phyloP scores from a whole-genome alignment of 2,113 vertebrate genomes.

The Rhinoderma darwinii region DNA sequence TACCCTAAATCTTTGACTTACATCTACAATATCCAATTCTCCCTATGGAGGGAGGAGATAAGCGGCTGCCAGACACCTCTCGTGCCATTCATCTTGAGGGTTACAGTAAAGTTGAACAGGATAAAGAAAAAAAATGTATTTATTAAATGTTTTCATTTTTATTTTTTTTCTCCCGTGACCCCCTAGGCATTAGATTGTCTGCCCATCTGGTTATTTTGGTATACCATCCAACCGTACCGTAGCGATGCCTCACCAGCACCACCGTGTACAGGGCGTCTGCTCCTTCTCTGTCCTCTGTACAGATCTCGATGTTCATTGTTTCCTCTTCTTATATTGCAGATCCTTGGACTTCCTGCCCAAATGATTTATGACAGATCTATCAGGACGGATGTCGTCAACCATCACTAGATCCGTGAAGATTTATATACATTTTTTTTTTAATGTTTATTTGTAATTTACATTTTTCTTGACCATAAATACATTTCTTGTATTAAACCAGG shows the following conservation, averaged over 20 bases:
- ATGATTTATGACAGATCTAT: neutral
- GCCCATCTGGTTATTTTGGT: too few relatives aligned
- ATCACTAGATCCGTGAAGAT: neutral
- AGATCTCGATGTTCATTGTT: neutral
- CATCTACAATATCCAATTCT: neutral
- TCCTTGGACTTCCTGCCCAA: neutral
- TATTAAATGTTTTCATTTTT: too few relatives aligned
- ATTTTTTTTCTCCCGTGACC: too few relatives aligned
- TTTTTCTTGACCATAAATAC: slow-evolving; percentile 3
- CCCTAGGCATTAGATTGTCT: too few relatives aligned
- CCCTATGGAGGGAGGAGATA: neutral
- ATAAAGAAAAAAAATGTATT: too few relatives aligned
- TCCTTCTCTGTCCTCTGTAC: too few relatives aligned
- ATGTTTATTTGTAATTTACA: neutral
- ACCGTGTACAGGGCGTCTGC: too few relatives aligned
- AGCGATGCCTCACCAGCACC: too few relatives aligned
- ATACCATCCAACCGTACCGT: too few relatives aligned
- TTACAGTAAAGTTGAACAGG: too few relatives aligned
- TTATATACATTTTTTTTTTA: neutral
- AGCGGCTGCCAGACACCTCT: too few relatives aligned
- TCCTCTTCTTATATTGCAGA: neutral
- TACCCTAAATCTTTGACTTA: neutral
- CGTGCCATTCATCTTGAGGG: too few relatives aligned
- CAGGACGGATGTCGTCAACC: neutral
- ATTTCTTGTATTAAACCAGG: neutral